These are phyloP conservation scores for Cryptosula pallasiana DNA, from an alignment of 2,888 invertebrate genomes.

Conservation along the genomic window DNA sequence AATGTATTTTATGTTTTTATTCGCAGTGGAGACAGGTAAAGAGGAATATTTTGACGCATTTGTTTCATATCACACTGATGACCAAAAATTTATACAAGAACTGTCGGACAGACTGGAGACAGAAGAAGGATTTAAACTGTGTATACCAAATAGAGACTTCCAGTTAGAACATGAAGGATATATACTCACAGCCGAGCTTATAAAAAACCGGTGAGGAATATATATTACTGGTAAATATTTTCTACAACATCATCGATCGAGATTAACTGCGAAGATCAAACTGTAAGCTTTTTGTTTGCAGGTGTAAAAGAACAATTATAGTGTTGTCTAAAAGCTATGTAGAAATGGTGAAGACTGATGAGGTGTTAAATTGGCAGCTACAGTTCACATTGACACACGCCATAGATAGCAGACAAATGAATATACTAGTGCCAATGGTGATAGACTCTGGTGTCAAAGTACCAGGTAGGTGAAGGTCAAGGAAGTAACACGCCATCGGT, in stretches of 20 bases:
- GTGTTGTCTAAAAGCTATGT: constrained; percentile 10
- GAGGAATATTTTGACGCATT: constrained; percentile 23
- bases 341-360: background rate
- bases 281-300: background rate
- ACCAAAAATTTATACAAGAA: background rate
- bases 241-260: no score
- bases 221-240: no score
- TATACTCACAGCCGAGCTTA: constrained; percentile 4
- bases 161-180: background rate
- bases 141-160: constrained; percentile 4
- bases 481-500: no score
- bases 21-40: background rate
- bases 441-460: background rate
- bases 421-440: constrained; percentile 4
- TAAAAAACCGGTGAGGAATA: constrained; percentile 11
- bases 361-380: constrained; percentile 3
- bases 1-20: no score
- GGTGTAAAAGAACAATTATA: constrained; percentile 23
- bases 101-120: background rate
- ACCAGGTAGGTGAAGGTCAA: no score
- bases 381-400: constrained; percentile 9
- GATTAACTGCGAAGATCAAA: no score
- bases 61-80: constrained; percentile 17
- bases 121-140: constrained; percentile 6
- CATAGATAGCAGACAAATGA: background rate